Conservation (phyloP, 2,113 vertebrate species). For the Prietella phreatophila region DNA sequence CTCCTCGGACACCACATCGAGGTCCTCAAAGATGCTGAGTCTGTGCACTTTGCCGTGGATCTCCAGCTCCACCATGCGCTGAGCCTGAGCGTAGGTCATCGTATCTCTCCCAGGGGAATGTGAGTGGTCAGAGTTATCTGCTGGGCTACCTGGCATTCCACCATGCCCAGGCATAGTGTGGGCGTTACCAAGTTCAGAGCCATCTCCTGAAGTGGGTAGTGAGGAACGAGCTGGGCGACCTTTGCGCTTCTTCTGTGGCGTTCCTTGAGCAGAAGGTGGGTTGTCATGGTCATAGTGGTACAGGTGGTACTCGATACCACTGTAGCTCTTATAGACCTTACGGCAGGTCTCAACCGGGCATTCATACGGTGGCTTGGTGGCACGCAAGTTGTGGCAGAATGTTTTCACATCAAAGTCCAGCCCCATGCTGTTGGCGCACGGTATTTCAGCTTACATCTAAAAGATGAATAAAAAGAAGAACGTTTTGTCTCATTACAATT, state of each 20-base stretch:
- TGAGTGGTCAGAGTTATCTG: slow-evolving; percentile 83
- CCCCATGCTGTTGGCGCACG: slow-evolving; percentile 80
- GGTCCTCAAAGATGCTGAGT: slow-evolving; percentile 96
- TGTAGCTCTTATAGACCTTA: slow-evolving; percentile 98
- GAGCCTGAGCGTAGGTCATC: slow-evolving; percentile 96
- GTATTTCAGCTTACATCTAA: slow-evolving; percentile 71
- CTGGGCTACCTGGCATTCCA: slow-evolving; percentile 78
- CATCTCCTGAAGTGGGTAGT: slow-evolving; percentile 65
- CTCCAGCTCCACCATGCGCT: slow-evolving; percentile 97
- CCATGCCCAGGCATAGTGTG: slow-evolving; percentile 51
- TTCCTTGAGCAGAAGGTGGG: slow-evolving; percentile 82
- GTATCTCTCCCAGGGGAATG: slow-evolving; percentile 90
- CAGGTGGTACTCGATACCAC: slow-evolving; percentile 96
- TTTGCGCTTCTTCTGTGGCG: slow-evolving; percentile 92
- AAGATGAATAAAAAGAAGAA: neutral
- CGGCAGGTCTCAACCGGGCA: slow-evolving; percentile 94
- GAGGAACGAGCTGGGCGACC: slow-evolving; percentile 84
- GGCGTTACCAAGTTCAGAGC: slow-evolving; percentile 64
- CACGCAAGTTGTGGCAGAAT: slow-evolving; percentile 94
- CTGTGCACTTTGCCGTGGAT: slow-evolving; percentile 92
- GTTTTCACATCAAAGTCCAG: slow-evolving; percentile 98
- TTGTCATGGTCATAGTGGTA: slow-evolving; percentile 98
- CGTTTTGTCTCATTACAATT: neutral
- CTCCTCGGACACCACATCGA: slow-evolving; percentile 95
- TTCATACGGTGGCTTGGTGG: slow-evolving; percentile 97